A percentile compares a stretch with the other conserved stretches of the same genome.
phyloP scores from a whole-genome alignment of 2,888 invertebrate genomes.

The Platycnemis pennipes region DNA sequence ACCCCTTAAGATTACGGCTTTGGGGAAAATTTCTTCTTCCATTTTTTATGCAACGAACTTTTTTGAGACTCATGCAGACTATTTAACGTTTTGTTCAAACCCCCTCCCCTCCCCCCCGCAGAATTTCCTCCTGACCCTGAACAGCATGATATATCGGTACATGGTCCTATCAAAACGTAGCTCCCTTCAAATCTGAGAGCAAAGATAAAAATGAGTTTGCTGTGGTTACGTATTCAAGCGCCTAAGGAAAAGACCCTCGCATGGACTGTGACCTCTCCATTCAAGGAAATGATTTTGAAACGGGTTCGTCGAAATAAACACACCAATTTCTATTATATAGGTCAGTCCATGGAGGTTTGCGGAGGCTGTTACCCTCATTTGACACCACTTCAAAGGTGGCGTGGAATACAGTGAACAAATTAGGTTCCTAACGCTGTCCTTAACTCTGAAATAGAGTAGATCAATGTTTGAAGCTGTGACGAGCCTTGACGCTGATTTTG shows the following conservation, averaged over 20 bases:
- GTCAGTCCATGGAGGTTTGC: slow-evolving; percentile 40
- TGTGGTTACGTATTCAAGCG: background rate
- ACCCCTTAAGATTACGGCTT: too few species aligned
- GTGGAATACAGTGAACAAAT: background rate
- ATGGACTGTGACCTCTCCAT: background rate
- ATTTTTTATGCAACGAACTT: too few species aligned
- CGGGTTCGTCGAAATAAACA: slow-evolving; percentile 35
- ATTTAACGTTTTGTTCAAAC: too few species aligned
- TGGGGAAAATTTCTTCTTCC: too few species aligned
- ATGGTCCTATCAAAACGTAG: background rate
- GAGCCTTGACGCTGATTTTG: background rate
- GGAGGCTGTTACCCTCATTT: slow-evolving; percentile 59
- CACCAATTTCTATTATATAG: slow-evolving; percentile 47
- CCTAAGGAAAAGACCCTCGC: background rate
- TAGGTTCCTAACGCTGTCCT: background rate
- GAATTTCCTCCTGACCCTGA: background rate
- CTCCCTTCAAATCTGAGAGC: background rate
- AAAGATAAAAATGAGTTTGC: background rate
- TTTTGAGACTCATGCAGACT: too few species aligned
- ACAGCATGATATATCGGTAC: background rate
- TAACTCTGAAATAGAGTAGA: background rate
- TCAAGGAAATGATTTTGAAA: background rate
- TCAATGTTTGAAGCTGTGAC: background rate
- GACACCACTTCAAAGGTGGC: slow-evolving; percentile 52
- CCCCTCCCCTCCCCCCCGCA: too few species aligned